Base-by-base conservation (phyloP, 1,140 invertebrate species). In the Melanaphis sacchari region DNA sequence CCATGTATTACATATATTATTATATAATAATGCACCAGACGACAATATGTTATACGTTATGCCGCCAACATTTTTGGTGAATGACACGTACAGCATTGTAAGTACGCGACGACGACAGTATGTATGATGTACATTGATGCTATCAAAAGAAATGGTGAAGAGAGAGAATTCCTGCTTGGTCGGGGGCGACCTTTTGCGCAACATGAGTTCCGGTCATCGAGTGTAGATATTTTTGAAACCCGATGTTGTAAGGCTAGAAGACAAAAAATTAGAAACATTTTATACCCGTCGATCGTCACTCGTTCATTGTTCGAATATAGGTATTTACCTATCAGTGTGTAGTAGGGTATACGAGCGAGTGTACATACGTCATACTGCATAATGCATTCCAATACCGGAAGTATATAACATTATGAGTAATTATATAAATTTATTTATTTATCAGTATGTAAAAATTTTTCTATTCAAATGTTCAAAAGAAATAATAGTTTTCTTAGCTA, bases 151-250 rank as follows among this genome's bases (percentile, higher is more conserved):
- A 4, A 31, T n/a, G 59, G 31, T 31, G 3, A n/a, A 15, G 31
- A n/a, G 59, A 76, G 59, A 76, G 59, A 76, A 76, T 11, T 21
- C 85, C 49, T 38, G 15, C n/a, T 15, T 24, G 38, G 18, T 40
- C 24, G 49, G 88, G 15, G 46, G 36, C 9, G 31, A 89, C 46
- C 88, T 89, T 40, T 54, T 9, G 38, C 90, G 22, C 90, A 7
- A 81, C 90, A 40, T 91, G 90, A 91, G 90, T 91, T 91, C 90
- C 90, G 90, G 90, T 91, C 59, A 21, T n/a, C 18, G 31, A 18
- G 59, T 21, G 3, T 22, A 6, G 90, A 46, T 46, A 76, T 43
- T 91, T 41, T 89, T 9, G 88, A 31, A 41, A 85, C 31, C 15
- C 0, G 31, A 11, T 31, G 26, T 66, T 31, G 59, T n/a, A 36